Conservation (phyloP, 37 sponge, comb jelly and placozoan genomes). For the Beroe ovata region DNA sequence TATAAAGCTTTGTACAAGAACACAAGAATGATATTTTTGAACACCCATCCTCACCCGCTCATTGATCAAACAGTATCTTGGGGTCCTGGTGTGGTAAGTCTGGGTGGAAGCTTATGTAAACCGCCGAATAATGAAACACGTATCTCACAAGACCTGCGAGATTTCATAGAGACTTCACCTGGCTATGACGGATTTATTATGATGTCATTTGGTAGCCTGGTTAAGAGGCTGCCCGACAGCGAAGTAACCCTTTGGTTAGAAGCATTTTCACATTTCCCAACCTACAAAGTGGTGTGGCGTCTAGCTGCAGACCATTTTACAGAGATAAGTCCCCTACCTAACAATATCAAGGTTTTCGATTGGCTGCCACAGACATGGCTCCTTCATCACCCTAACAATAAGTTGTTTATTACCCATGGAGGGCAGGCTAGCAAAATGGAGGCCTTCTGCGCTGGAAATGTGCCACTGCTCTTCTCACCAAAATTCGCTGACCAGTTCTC, state of each 20-base stretch:
- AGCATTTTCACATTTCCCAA: constrained; percentile 8
- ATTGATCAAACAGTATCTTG: background rate
- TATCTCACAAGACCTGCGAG: background rate
- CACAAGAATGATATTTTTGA: background rate
- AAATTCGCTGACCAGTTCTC: constrained; percentile 38
- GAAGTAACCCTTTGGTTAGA: constrained; percentile 17
- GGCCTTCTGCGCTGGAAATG: constrained; percentile 6
- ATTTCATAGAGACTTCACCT: background rate
- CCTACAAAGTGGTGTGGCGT: constrained; percentile 48
- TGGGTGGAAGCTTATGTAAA: constrained; percentile 2
- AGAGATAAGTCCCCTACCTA: background rate
- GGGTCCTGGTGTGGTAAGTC: constrained; percentile 33
- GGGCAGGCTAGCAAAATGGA: constrained; percentile 54
- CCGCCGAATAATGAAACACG: background rate
- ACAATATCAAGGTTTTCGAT: background rate
- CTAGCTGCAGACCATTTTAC: background rate
- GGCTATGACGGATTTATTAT: constrained; percentile 11
- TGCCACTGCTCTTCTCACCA: constrained; percentile 10
- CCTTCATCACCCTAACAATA: constrained; percentile 48
- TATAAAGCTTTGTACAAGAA: constrained; percentile 6
- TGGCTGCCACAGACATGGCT: constrained; percentile 30
- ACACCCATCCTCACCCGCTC: constrained; percentile 25
- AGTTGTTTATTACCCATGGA: constrained; percentile 31
- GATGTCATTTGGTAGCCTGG: constrained; percentile 58
- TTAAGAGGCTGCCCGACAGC: background rate